Conservation (phyloP, 1,140 invertebrate genomes). For the Magallana ariakensis region DNA sequence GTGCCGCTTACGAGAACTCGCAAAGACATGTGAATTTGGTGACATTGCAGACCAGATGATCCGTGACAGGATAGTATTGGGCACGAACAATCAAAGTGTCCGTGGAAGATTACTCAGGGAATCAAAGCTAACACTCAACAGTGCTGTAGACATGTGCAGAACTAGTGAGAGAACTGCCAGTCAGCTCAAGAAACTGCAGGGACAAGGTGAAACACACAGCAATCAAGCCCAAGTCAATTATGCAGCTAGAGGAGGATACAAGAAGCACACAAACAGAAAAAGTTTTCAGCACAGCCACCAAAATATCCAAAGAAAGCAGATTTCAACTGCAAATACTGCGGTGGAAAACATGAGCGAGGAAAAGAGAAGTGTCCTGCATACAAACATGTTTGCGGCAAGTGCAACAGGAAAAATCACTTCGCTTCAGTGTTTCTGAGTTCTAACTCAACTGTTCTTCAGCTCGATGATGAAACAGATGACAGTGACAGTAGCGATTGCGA, state of each 20-base stretch:
- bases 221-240: not conserved
- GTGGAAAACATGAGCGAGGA: too few relatives aligned
- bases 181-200: conserved; percentile 12
- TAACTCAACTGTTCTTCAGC: too few relatives aligned
- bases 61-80: not conserved
- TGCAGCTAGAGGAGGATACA: not conserved
- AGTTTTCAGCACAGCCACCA: not conserved
- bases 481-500: too few relatives aligned
- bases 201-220: not conserved
- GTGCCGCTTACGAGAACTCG: not conserved
- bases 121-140: not conserved
- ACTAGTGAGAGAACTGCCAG: too few relatives aligned
- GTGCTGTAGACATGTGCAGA: not conserved
- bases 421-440: too few relatives aligned
- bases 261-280: conserved; percentile 17
- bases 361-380: too few relatives aligned
- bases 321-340: too few relatives aligned
- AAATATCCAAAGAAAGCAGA: not conserved
- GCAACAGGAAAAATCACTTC: too few relatives aligned
- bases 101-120: conserved; percentile 1
- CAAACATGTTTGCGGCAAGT: too few relatives aligned
- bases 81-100: not conserved
- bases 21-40: not conserved
- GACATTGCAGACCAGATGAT: not conserved
- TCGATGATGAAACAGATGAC: too few relatives aligned